phyloP scores from a whole-genome alignment of 2,113 vertebrate species.

The Geococcyx californianus region DNA sequence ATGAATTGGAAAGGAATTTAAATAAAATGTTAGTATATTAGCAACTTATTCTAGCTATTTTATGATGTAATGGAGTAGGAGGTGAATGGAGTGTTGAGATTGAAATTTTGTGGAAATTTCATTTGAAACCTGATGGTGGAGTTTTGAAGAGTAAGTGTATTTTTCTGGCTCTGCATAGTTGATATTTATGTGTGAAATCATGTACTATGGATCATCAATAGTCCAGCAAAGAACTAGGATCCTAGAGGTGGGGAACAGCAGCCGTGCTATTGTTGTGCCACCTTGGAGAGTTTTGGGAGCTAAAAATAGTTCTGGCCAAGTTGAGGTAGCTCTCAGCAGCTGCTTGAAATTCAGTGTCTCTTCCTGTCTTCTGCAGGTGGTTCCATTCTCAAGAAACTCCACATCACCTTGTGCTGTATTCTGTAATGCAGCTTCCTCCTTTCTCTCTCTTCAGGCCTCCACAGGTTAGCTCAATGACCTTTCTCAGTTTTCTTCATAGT shows the following conservation, averaged over 20 bases:
- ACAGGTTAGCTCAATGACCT: background rate
- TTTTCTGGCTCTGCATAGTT: background rate
- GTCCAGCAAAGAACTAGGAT: background rate
- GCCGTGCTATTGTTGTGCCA: background rate
- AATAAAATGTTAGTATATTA: background rate
- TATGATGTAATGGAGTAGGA: background rate
- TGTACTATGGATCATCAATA: background rate
- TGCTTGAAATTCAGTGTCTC: background rate
- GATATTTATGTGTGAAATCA: background rate
- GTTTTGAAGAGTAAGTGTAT: background rate
- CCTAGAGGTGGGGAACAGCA: too few relatives aligned
- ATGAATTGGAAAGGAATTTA: background rate
- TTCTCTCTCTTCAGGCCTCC: too few relatives aligned
- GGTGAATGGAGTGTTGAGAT: background rate
- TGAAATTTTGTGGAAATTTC: background rate
- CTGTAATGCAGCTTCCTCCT: background rate
- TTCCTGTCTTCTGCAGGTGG: background rate
- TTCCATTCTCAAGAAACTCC: background rate
- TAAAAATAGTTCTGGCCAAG: background rate
- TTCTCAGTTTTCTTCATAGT: background rate
- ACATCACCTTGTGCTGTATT: fast-evolving
- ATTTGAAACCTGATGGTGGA: background rate
- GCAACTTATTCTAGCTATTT: background rate
- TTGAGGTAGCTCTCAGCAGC: background rate
- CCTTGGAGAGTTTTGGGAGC: background rate